Evolutionary conservation across 2,113 vertebrate genomes (phyloP), one percentile per base, ranked within the genome.

Genomic region (Sylvilagus bachmani): DNA sequence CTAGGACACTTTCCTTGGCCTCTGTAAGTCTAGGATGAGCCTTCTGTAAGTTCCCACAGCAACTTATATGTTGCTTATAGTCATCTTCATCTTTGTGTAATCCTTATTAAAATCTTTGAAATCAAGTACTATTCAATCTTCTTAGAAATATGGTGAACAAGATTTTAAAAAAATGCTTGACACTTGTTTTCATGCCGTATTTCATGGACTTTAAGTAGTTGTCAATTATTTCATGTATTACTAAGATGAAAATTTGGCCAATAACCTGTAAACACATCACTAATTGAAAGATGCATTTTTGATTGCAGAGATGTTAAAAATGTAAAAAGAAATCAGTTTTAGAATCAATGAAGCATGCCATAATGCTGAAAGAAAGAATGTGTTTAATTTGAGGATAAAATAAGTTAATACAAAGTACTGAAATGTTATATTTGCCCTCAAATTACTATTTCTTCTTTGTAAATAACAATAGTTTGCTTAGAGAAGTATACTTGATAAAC

Each of bases 221-320:
- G 16, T 69, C 67, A 84, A 7, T 91, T 73, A 62, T 79, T 90
- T 90, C n/a, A 25, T 82, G 31, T 91, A 71, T 89, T 77, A 69
- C n/a, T 51, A n/a, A 91, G 29, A 69, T 44, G 36, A 44, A 82
- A 84, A 83, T 10, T 77, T 25, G 78, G 5, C 13, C 3, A 81
- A 1, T 53, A 49, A 21, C 33, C 25, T 91, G 16, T 77, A 80
- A 58, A 38, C 5, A 58, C 6, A 62, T 90, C 44, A 61, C 74
- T 36, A 89, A 53, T 49, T 89, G 0, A 6, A 85, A 91, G 33
- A 51, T n/a, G 5, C 1, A 61, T 10, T 49, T 49, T 84, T 88
- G 4, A 86, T 80, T 83, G 84, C 49, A 91, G 53, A 86, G 67
- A 79, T 91, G 53, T 81, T 89, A 86, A 94, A 58, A 77, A 83